These are phyloP conservation scores for Scyliorhinus canicula DNA, from an alignment of 2,797 vertebrate genomes.

Conservation along the genomic window DNA sequence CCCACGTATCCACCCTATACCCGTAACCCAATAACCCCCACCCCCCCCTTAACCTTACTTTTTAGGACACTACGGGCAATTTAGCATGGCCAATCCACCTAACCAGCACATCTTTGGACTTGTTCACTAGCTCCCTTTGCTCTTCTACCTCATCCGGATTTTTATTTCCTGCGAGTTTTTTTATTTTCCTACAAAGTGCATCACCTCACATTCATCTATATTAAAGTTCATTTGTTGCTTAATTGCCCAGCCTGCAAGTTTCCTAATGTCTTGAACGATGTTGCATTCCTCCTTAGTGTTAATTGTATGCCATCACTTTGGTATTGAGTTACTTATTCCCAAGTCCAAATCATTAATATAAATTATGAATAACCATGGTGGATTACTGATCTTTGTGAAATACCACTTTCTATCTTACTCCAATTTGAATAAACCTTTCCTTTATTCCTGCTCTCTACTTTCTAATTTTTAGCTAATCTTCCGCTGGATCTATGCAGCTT, in stretches of 20 bases:
- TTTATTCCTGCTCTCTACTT: not conserved
- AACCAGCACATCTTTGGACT: too few species aligned
- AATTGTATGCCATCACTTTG: too few species aligned
- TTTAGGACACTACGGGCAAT: too few species aligned
- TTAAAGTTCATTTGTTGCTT: not conserved
- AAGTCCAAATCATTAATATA: too few species aligned
- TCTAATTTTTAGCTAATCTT: not conserved
- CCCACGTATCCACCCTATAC: too few species aligned
- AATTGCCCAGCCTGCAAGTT: not conserved
- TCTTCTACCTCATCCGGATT: too few species aligned
- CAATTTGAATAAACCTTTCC: not conserved
- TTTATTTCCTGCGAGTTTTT: not conserved
- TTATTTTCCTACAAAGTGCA: not conserved
- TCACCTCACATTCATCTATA: not conserved
- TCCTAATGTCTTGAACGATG: not conserved
- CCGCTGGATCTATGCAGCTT: not conserved
- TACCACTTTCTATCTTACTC: not conserved
- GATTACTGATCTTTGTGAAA: not conserved
- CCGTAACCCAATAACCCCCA: too few species aligned
- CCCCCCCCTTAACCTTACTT: too few species aligned
- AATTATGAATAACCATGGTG: not conserved
- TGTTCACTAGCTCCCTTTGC: too few species aligned
- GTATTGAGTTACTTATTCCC: too few species aligned
- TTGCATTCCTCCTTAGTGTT: too few species aligned
- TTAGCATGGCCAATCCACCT: too few species aligned